Evolutionary conservation across 1,140 invertebrate genomes (phyloP).

Genomic region (Aphidius ervi): DNA sequence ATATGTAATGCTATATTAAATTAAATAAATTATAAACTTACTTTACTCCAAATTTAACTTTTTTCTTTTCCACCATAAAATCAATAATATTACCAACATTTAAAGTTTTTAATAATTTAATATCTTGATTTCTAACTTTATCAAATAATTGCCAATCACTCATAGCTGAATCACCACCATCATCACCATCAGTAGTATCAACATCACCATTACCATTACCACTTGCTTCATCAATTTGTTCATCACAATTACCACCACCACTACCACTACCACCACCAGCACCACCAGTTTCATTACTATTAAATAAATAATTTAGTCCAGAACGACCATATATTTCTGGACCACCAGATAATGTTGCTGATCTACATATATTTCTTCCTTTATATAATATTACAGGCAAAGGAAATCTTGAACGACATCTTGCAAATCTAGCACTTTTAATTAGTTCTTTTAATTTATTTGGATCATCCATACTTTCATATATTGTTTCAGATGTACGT

Average conservation of each 20-base stretch:
- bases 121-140: slow-evolving; percentile 68
- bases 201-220: slow-evolving; percentile 17
- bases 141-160: slow-evolving; percentile 63
- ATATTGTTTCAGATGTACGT: slow-evolving; percentile 57
- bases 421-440: slow-evolving; percentile 59
- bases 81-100: slow-evolving; percentile 76
- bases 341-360: slow-evolving; percentile 66
- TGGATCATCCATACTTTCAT: slow-evolving; percentile 60
- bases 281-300: slow-evolving; percentile 36
- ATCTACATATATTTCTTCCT: slow-evolving; percentile 70
- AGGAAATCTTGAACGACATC: slow-evolving; percentile 74
- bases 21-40: slow-evolving; percentile 50
- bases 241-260: slow-evolving; percentile 26
- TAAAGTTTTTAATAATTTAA: slow-evolving; percentile 67
- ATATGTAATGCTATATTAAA: not conserved
- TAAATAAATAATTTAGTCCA: slow-evolving; percentile 58
- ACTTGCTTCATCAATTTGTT: slow-evolving; percentile 34
- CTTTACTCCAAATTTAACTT: slow-evolving; percentile 81
- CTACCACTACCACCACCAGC: slow-evolving; percentile 36
- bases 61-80: slow-evolving; percentile 86
- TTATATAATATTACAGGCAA: slow-evolving; percentile 76
- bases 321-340: slow-evolving; percentile 71
- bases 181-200: slow-evolving; percentile 38
- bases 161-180: slow-evolving; percentile 35
- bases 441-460: slow-evolving; percentile 61